Percentiles rank a stretch among this genome's conserved stretches.
phyloP scores from a whole-genome alignment of 2,113 vertebrate species.

The Callipepla squamata region DNA sequence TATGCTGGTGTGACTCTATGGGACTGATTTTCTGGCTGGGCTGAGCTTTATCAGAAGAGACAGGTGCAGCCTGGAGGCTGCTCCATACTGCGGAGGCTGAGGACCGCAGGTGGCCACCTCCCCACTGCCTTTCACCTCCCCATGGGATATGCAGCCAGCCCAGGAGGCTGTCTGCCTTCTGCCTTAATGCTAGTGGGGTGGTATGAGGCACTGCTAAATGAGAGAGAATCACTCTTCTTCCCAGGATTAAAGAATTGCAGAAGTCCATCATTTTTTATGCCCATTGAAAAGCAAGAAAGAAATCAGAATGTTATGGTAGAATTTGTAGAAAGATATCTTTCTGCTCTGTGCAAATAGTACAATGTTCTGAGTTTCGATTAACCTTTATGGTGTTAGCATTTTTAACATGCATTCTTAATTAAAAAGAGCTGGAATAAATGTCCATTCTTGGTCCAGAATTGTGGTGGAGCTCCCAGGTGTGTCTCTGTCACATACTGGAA shows the following conservation, averaged over 20 bases:
- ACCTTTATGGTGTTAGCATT: neutral
- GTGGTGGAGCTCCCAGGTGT: neutral
- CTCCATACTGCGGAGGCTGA: neutral
- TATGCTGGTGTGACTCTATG: neutral
- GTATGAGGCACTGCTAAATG: neutral
- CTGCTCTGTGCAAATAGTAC: neutral
- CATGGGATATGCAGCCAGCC: neutral
- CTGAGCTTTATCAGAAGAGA: neutral
- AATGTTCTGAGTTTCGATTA: neutral
- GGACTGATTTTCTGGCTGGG: neutral
- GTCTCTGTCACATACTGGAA: neutral
- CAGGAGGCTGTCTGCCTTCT: neutral
- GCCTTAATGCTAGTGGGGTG: neutral
- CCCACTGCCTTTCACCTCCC: neutral
- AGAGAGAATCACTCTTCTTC: neutral
- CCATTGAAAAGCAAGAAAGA: neutral
- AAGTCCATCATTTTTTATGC: neutral
- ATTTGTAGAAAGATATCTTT: neutral
- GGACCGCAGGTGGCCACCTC: neutral
- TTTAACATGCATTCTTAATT: neutral
- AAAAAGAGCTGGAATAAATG: neutral
- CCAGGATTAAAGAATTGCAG: neutral
- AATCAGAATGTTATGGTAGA: neutral
- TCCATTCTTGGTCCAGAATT: neutral
- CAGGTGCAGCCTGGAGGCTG: neutral